Evolutionary conservation across 2,797 vertebrate species (phyloP), one percentile per base, ranked within the genome.

Genomic region (Myotis vivesi): DNA sequence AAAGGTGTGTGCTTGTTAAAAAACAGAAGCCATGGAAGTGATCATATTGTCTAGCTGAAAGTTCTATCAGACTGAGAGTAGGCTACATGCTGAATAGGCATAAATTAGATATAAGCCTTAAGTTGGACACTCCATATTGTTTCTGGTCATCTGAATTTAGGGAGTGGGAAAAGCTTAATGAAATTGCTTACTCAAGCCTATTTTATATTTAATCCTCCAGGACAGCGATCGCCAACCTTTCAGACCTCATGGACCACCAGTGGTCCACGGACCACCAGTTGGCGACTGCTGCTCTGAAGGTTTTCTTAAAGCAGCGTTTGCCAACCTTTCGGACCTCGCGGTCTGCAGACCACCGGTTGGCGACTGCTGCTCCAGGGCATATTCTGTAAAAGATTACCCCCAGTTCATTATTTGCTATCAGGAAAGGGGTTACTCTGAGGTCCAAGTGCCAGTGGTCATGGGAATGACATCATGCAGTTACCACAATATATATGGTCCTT

Each of bases 171-270:
- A 57, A 85, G n/a, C 5, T 13, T 36, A 71, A 25, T 22, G 30
- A 84, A 59, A 38, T 57, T 36, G 68, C 30, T 55, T 86, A 13
- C 36, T 69, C 28, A 57, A 15, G 36, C 46, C 38, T 75, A 3
- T 66, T 96, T 77, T 82, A 68, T 81, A 46, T 36, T 73, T 87
- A 57, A n/a, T 92, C 68, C 33, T 94, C 13, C 33, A 33, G 81
- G 55, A 30, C 59, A 62, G 25, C 12, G 1, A 12, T 30, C 59
- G 6, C 28, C 59, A 62, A 62, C 1, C 12, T 30, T 62, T 62
- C 12, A 2, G 59, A 62, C 59, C 59, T 62, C 59, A 30, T 2
- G 5, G 59, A 62, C 59, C 28, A 59, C 25, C 57, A 28, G 57
- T 28, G 57, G 57, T 59, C 57, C 25, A 0, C 25, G 3, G 57